A percentile compares a stretch with the other conserved stretches of the same genome.
These are phyloP conservation scores for Pseudococcus longispinus DNA, from an alignment of 2,888 invertebrate genomes.

Conservation along the genomic window DNA sequence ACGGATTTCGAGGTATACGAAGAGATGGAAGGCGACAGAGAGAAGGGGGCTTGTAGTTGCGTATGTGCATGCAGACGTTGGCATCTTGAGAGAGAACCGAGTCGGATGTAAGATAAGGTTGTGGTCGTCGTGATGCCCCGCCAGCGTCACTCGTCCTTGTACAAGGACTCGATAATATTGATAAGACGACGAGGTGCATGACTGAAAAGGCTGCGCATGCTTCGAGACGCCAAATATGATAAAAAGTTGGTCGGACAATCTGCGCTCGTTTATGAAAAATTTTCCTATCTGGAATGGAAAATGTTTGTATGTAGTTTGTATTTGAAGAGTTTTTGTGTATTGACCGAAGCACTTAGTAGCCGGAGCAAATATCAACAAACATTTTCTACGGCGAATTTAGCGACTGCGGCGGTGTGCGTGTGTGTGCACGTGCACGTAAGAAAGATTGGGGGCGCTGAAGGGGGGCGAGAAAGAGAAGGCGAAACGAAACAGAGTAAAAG, in stretches of 20 bases:
- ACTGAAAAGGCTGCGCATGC: background rate
- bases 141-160: background rate
- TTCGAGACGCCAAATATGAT: background rate
- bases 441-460: no score
- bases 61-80: background rate
- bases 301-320: conserved; percentile 55
- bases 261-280: background rate
- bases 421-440: background rate
- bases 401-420: background rate
- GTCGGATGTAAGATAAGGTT: background rate
- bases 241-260: background rate
- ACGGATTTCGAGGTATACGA: conserved; percentile 30
- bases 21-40: background rate
- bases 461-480: background rate
- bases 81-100: background rate
- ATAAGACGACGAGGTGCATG: background rate
- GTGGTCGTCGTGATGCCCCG: background rate
- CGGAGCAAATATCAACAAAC: conserved; percentile 55
- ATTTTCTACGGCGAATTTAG: conserved; percentile 51
- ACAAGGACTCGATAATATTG: background rate
- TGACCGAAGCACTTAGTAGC: conserved; percentile 56
- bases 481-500: background rate
- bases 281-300: conserved; percentile 15
- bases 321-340: conserved; percentile 55
- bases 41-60: background rate